Conservation (phyloP, 1,140 invertebrate genomes). For the Parasteatoda tepidariorum region DNA sequence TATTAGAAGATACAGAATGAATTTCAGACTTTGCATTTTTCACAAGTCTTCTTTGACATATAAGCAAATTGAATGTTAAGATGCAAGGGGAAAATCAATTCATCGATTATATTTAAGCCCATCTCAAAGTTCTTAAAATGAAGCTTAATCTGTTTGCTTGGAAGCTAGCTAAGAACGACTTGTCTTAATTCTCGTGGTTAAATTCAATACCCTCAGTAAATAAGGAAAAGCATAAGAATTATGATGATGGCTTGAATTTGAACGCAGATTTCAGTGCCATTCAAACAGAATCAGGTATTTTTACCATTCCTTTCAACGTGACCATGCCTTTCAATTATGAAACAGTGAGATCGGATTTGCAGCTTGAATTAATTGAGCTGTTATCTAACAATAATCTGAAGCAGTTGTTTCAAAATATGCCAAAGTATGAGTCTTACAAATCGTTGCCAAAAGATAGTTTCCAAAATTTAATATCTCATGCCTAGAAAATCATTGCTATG, state of each 20-base stretch:
- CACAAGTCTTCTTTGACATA: neutral
- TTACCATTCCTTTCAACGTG: constrained; percentile 10
- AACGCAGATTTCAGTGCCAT: constrained; percentile 14
- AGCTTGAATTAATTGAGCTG: constrained; percentile 12
- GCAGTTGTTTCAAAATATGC: constrained; percentile 3
- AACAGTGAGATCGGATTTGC: constrained; percentile 7
- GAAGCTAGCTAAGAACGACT: neutral
- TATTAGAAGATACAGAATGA: neutral
- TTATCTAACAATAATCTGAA: constrained; percentile 3
- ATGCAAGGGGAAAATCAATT: constrained; percentile 4
- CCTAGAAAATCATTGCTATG: no score
- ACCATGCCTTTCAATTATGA: neutral
- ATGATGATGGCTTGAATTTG: constrained; percentile 11
- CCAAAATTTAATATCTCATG: neutral
- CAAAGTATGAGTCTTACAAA: neutral
- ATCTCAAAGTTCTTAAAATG: constrained; percentile 7
- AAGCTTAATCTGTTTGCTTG: constrained; percentile 5
- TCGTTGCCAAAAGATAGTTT: neutral
- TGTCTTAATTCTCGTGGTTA: constrained; percentile 3
- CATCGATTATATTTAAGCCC: neutral
- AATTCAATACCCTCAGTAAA: constrained; percentile 5
- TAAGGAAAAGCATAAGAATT: neutral
- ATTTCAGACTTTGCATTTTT: neutral
- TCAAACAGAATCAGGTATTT: constrained; percentile 7
- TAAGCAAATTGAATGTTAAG: neutral